These are phyloP conservation scores for Chromobotia macracanthus DNA, from an alignment of 2,797 vertebrate genomes.

Conservation along the genomic window DNA sequence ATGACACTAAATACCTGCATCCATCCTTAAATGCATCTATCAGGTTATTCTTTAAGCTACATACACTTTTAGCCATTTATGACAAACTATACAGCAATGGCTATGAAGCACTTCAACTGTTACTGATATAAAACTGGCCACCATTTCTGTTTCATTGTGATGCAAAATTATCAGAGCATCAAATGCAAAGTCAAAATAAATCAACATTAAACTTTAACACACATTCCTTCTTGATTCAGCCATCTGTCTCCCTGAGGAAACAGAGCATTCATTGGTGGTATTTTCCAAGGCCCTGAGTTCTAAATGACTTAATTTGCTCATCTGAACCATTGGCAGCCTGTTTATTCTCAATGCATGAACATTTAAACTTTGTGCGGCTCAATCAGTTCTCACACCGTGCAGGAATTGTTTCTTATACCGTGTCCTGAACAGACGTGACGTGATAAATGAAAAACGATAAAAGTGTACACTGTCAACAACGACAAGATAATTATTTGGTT, in stretches of 20 bases:
- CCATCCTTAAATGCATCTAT: slow-evolving; percentile 7
- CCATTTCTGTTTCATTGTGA: slow-evolving; percentile 15
- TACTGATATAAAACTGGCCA: background rate
- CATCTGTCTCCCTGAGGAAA: slow-evolving; percentile 41
- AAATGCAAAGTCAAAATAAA: slow-evolving; percentile 46
- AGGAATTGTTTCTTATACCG: slow-evolving; percentile 7
- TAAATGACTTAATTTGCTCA: slow-evolving; percentile 66
- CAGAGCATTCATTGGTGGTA: slow-evolving; percentile 66
- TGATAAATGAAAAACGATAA: background rate
- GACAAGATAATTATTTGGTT: background rate
- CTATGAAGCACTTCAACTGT: slow-evolving; percentile 14
- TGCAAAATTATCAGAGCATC: slow-evolving; percentile 39
- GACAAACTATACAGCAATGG: slow-evolving; percentile 20
- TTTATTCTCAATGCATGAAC: slow-evolving; percentile 55
- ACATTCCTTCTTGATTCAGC: background rate
- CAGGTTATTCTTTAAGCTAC: slow-evolving; percentile 27
- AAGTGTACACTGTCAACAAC: too few species aligned
- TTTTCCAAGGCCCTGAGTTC: slow-evolving; percentile 74
- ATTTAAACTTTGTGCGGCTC: slow-evolving; percentile 21
- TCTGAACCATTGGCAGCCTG: slow-evolving; percentile 62
- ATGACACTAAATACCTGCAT: slow-evolving; percentile 18
- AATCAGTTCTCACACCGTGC: slow-evolving; percentile 26
- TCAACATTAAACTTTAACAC: slow-evolving; percentile 36
- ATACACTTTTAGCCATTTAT: slow-evolving; percentile 20
- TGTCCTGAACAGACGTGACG: background rate